phyloP scores from a whole-genome alignment of 2,113 vertebrate genomes.

The Phoxinus phoxinus region DNA sequence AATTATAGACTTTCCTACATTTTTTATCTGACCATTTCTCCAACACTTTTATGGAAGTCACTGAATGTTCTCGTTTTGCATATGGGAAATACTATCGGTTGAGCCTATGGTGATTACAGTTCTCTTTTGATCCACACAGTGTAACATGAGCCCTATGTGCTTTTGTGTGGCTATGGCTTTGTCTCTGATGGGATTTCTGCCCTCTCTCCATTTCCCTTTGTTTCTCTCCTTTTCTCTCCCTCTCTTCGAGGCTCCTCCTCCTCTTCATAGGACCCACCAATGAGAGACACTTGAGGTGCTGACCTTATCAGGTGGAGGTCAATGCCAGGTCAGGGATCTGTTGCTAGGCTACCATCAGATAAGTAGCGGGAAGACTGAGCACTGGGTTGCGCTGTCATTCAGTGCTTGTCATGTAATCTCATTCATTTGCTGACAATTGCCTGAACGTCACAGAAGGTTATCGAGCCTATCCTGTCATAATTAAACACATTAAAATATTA shows the following conservation, averaged over 20 bases:
- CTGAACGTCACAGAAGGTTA: conserved; percentile 79
- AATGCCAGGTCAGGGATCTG: conserved; percentile 83
- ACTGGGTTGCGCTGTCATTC: conserved; percentile 73
- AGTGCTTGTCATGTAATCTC: conserved; percentile 81
- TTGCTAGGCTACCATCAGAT: conserved; percentile 84
- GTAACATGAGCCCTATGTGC: conserved; percentile 65
- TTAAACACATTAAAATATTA: conserved; percentile 84
- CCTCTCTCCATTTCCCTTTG: conserved; percentile 53
- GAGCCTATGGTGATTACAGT: conserved; percentile 44
- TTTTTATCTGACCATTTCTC: not conserved
- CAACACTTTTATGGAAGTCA: not conserved
- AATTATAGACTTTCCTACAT: not conserved
- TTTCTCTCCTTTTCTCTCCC: conserved; percentile 52
- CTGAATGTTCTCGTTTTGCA: not conserved
- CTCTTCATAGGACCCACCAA: conserved; percentile 72
- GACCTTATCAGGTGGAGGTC: conserved; percentile 84
- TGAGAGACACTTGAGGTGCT: conserved; percentile 83
- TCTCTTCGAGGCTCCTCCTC: conserved; percentile 72
- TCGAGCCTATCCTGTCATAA: conserved; percentile 78
- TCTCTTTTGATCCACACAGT: conserved; percentile 64
- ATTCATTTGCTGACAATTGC: conserved; percentile 82
- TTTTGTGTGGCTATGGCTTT: conserved; percentile 64
- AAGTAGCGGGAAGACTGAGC: conserved; percentile 75
- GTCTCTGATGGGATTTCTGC: conserved; percentile 49
- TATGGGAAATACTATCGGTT: conserved; percentile 6